Evolutionary conservation across 2,888 invertebrate species (phyloP), one percentile per base, ranked within the genome.

Genomic region (Drosophila sordidula): DNA sequence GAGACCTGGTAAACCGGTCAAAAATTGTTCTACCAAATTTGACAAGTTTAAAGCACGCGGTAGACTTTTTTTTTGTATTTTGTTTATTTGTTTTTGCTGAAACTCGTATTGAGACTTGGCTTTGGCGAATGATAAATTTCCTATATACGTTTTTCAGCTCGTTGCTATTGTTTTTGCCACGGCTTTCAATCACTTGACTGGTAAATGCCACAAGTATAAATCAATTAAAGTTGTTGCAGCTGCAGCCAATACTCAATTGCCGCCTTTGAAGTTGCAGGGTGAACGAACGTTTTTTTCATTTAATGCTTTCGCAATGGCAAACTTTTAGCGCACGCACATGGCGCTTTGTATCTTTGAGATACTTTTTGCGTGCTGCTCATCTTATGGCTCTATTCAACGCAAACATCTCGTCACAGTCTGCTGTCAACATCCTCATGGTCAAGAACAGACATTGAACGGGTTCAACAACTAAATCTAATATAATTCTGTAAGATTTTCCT

Each of bases 1-100:
- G 55, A 49, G 66, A 57, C 57, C 61, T 62, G 68, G 45, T 67
- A 89, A 90, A 90, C 89, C 85, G 89, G 89, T 82, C 80, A 80
- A 74, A 79, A 77, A 85, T 85, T 46, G 79, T 87, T 88, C 75
- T 89, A 67, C 85, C 80, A 83, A 88, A 82, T 89, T 83, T 78
- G 85, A 83, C 65, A 78, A 69, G 65, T 75, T 66, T 26, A 50
- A 77, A 83, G 70, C 78, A 69, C 63, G 65, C 65, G 67, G 57
- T 62, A 42, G 55, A 56, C 57, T 61, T 26, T 45, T 47, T 55
- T 29, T 25, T 51, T 36, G 56, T 65, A 61, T 44, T n/a, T 59
- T 26, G 29, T 44, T 12, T 56, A 39, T 71, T 67, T 64, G 46
- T 50, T 66, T 58, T 34, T 25, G 16, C 34, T 36, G 39, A 51